A percentile compares a stretch with the other conserved stretches of the same genome.
phyloP scores from a whole-genome alignment of 2,888 invertebrate species.

The Euspilapteryx auroguttella region DNA sequence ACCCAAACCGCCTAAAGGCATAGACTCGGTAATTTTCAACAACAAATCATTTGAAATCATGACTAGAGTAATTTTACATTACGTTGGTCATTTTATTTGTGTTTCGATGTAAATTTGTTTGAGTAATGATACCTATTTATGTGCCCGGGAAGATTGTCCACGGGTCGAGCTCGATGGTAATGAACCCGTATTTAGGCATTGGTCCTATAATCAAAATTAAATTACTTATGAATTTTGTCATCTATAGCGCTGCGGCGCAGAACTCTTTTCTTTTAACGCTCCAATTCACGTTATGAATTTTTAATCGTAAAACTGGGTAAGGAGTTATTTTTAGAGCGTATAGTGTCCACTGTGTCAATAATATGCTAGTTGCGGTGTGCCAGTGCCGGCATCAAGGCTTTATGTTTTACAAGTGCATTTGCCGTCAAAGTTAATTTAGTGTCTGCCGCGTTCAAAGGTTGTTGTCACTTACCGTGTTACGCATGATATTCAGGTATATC shows the following conservation, averaged over 20 bases:
- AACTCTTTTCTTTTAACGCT: conserved; percentile 51
- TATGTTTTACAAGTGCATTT: not conserved
- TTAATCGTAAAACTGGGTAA: conserved; percentile 17
- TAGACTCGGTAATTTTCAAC: not conserved
- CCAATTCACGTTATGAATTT: conserved; percentile 48
- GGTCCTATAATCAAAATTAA: conserved; percentile 61
- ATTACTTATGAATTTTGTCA: conserved; percentile 57
- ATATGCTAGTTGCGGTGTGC: not conserved
- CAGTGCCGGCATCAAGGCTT: not conserved
- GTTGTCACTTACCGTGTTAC: not conserved
- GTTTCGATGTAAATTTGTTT: conserved; percentile 33
- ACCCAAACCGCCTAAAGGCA: too few relatives aligned
- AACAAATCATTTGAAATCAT: conserved; percentile 31
- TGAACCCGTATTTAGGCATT: conserved; percentile 53
- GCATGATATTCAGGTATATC: too few relatives aligned
- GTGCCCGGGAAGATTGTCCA: conserved; percentile 49
- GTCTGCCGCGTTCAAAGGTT: not conserved
- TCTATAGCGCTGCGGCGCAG: conserved; percentile 18
- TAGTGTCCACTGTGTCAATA: not conserved
- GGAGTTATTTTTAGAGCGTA: conserved; percentile 1
- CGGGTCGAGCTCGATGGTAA: conserved; percentile 48
- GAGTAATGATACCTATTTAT: conserved; percentile 39
- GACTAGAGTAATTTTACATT: conserved; percentile 42
- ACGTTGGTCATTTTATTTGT: conserved; percentile 43
- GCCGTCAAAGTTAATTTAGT: not conserved